Conservation (phyloP, 2,888 invertebrate species). For the Leucophora obtusa region DNA sequence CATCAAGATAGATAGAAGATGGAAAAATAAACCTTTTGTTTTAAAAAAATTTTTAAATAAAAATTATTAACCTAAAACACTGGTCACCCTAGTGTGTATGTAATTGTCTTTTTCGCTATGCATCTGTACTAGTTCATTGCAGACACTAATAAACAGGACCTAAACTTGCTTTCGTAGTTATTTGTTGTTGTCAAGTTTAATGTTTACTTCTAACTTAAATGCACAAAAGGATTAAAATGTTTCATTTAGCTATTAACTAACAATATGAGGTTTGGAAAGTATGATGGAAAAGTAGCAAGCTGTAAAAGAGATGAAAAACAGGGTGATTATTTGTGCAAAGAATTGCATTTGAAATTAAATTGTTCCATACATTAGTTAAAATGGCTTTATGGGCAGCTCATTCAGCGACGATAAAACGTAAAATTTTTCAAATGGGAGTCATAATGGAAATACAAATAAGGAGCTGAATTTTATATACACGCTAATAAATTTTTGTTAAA, state of each 20-base stretch:
- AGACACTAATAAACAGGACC: conserved; percentile 49
- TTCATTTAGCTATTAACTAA: conserved; percentile 51
- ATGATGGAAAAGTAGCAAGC: conserved; percentile 1
- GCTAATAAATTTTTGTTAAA: too few relatives aligned
- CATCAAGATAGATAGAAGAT: too few relatives aligned
- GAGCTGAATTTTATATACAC: too few relatives aligned
- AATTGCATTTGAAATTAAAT: conserved; percentile 1
- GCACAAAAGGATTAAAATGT: conserved; percentile 49
- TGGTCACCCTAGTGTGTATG: neutral
- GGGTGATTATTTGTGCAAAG: conserved; percentile 1
- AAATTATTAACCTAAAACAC: too few relatives aligned
- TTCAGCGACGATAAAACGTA: too few relatives aligned
- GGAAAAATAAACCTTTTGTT: too few relatives aligned
- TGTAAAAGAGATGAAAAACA: neutral
- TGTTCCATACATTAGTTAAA: neutral
- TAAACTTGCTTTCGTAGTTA: conserved; percentile 35
- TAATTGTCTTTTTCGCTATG: conserved; percentile 3
- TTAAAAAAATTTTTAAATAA: too few relatives aligned
- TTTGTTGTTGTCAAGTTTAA: conserved; percentile 40
- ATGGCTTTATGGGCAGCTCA: too few relatives aligned
- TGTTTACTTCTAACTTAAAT: conserved; percentile 33
- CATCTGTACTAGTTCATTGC: conserved; percentile 18
- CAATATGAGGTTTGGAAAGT: conserved; percentile 22
- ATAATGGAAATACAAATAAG: too few relatives aligned
- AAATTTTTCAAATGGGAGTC: too few relatives aligned